Percentiles rank a stretch among this genome's conserved stretches.
Evolutionary conservation across 2,797 vertebrate species (phyloP).

Genomic region (Anabas testudineus): DNA sequence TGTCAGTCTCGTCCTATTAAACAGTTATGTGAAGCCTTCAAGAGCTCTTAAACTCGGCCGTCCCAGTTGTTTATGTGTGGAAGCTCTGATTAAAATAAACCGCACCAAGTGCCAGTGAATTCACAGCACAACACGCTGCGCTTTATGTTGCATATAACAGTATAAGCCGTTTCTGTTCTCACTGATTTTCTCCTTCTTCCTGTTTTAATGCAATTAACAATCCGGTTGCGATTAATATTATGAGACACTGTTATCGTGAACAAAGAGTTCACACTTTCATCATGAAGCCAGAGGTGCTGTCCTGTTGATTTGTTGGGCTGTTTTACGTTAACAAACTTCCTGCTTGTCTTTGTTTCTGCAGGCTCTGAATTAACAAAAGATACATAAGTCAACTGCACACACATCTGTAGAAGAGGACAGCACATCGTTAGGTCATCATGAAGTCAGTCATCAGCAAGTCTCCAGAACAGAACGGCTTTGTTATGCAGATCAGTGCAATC

Average conservation of each 20-base stretch:
- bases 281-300: not conserved
- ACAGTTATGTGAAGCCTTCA: conserved; percentile 44
- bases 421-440: not conserved
- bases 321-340: not conserved
- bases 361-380: conserved; percentile 14
- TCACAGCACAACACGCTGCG: conserved; percentile 5
- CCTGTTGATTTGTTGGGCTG: not conserved
- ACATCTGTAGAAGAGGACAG: not conserved
- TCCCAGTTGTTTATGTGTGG: conserved; percentile 49
- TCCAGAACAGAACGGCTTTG: not conserved
- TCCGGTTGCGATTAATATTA: not conserved
- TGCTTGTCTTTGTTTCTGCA: conserved; percentile 12
- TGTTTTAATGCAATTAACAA: not conserved
- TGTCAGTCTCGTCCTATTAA: conserved; percentile 12
- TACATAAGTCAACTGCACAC: conserved; percentile 2
- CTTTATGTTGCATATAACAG: not conserved
- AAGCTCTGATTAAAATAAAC: conserved; percentile 58
- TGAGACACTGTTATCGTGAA: too few relatives aligned
- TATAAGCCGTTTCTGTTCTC: not conserved
- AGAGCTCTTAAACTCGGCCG: conserved; percentile 43
- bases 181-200: too few relatives aligned
- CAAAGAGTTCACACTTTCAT: not conserved
- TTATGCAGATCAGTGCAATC: not conserved
- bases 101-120: too few relatives aligned
- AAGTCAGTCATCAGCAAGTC: not conserved